Evolutionary conservation across 1,140 invertebrate genomes (phyloP).

Genomic region (Campodea augens): DNA sequence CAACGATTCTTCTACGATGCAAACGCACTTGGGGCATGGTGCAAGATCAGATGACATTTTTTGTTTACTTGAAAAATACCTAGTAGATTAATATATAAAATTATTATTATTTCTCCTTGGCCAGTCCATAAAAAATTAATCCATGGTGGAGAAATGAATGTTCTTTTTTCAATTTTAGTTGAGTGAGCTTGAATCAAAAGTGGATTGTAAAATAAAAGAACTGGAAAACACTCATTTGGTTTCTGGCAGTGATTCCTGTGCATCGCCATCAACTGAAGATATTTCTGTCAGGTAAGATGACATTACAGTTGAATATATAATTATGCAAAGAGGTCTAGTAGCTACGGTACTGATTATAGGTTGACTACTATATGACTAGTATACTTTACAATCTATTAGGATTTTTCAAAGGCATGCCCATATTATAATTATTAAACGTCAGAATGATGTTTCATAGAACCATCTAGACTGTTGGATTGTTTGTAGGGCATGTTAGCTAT

Average conservation of each 20-base stretch:
- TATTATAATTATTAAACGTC: background rate
- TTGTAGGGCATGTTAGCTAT: too few relatives aligned
- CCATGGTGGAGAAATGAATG: constrained; percentile 31
- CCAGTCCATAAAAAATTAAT: too few relatives aligned
- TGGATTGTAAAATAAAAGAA: constrained; percentile 43
- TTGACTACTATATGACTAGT: constrained; percentile 1
- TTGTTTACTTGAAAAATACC: too few relatives aligned
- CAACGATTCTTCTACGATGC: too few relatives aligned
- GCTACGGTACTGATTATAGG: background rate
- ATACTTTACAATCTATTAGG: background rate
- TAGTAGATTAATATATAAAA: too few relatives aligned
- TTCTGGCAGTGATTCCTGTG: constrained; percentile 28
- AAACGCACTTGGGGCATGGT: too few relatives aligned
- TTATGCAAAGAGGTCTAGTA: background rate
- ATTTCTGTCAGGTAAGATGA: constrained; percentile 41
- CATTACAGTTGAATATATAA: background rate
- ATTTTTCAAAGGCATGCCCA: background rate
- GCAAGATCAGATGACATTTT: too few relatives aligned
- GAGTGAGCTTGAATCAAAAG: constrained; percentile 33
- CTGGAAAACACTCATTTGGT: constrained; percentile 45
- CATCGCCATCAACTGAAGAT: constrained; percentile 55
- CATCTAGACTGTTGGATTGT: too few relatives aligned
- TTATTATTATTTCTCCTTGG: too few relatives aligned
- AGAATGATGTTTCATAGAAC: constrained; percentile 15
- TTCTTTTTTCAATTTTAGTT: constrained; percentile 26